phyloP scores from a whole-genome alignment of 2,797 vertebrate genomes.

The Halcyon chelicuti region DNA sequence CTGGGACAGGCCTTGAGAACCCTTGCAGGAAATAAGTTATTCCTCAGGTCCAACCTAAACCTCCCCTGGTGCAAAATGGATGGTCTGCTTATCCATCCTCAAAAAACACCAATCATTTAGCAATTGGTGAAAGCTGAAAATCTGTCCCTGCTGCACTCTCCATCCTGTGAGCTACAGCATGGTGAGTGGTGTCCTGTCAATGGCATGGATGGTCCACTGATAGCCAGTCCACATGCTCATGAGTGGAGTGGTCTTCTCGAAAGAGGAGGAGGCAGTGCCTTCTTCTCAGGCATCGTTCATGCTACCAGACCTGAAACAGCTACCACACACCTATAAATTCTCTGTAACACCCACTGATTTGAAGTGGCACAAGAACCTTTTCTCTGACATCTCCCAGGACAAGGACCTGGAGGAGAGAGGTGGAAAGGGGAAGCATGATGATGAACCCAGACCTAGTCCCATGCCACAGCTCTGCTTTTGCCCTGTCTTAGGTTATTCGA shows the following conservation, averaged over 20 bases:
- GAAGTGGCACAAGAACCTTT: not conserved
- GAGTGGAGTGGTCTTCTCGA: not conserved
- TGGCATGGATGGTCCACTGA: too few species aligned
- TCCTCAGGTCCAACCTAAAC: not conserved
- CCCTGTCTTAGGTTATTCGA: not conserved
- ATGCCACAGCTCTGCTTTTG: not conserved
- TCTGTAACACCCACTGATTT: too few species aligned
- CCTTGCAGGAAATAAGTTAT: not conserved
- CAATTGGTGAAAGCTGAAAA: not conserved
- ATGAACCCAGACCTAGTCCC: not conserved
- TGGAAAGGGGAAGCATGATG: not conserved
- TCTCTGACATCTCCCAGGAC: not conserved
- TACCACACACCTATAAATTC: not conserved
- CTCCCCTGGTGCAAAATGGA: not conserved
- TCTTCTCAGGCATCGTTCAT: not conserved
- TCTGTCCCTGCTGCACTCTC: rapidly evolving
- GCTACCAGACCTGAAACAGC: not conserved
- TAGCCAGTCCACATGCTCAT: not conserved
- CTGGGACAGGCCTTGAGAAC: not conserved
- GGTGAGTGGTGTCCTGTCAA: not conserved
- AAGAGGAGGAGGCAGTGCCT: not conserved
- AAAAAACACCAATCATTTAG: not conserved
- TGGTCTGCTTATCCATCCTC: not conserved
- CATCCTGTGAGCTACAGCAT: not conserved
- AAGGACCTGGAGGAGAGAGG: not conserved